Evolutionary conservation across 2,888 invertebrate genomes (phyloP).

Genomic region (Ptilodon capucinus): DNA sequence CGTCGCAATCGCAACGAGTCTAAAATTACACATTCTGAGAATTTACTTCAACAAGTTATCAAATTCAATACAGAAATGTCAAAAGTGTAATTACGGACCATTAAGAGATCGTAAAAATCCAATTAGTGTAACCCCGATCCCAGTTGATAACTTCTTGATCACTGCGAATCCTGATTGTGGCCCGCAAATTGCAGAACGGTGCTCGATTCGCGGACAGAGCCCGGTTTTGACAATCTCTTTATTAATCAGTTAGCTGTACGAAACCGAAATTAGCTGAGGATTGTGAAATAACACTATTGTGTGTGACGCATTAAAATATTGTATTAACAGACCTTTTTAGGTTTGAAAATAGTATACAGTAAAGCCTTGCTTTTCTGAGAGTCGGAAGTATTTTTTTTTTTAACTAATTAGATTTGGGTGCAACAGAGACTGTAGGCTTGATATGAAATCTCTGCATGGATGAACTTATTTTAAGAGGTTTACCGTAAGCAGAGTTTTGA

Average conservation of each 20-base stretch:
- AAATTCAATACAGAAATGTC: conserved; percentile 14
- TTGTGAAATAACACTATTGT: not conserved
- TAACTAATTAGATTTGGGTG: too few species aligned
- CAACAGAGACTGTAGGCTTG: too few species aligned
- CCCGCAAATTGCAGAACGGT: conserved; percentile 19
- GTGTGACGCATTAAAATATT: not conserved
- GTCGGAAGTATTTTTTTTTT: too few species aligned
- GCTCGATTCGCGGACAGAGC: conserved; percentile 17
- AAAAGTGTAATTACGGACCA: conserved; percentile 19
- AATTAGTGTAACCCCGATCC: conserved; percentile 22
- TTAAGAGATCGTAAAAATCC: conserved; percentile 33
- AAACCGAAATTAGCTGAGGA: not conserved
- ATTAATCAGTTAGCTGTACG: conserved; percentile 13
- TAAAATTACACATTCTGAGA: not conserved
- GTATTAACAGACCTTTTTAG: not conserved
- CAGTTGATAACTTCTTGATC: conserved; percentile 20
- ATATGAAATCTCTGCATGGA: too few species aligned
- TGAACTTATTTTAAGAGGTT: too few species aligned
- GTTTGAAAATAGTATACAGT: not conserved
- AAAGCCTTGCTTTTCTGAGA: too few species aligned
- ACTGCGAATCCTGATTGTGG: conserved; percentile 17
- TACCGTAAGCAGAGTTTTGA: too few species aligned
- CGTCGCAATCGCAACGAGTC: not conserved
- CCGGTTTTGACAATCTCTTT: conserved; percentile 5
- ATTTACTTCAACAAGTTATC: not conserved